These are phyloP conservation scores for Trachelus troglodyta DNA, from an alignment of 2,888 invertebrate genomes.

Conservation along the genomic window DNA sequence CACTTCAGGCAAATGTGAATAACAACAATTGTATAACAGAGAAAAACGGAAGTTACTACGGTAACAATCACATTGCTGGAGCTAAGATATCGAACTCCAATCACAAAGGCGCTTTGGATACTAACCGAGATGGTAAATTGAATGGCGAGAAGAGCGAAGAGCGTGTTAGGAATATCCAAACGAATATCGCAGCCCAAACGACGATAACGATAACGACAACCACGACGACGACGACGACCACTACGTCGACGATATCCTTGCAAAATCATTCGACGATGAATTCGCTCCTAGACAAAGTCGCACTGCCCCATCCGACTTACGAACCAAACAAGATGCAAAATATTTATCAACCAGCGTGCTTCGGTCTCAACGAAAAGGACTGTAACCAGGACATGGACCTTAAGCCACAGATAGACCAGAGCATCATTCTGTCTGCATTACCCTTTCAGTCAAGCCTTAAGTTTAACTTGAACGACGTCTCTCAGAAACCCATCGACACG, in stretches of 20 bases:
- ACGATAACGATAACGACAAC: neutral
- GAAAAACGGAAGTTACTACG: conserved; percentile 36
- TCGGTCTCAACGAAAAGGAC: conserved; percentile 16
- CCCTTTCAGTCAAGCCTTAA: conserved; percentile 52
- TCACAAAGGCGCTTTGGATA: conserved; percentile 26
- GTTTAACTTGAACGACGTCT: conserved; percentile 48
- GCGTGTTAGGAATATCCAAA: neutral
- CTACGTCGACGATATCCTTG: neutral
- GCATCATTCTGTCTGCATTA: conserved; percentile 36
- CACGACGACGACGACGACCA: neutral
- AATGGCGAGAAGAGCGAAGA: neutral
- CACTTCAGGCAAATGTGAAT: conserved; percentile 12
- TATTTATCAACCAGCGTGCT: conserved; percentile 15
- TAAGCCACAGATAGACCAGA: conserved; percentile 19
- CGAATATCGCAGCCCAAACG: neutral
- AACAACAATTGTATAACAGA: conserved; percentile 21
- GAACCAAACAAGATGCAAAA: conserved; percentile 11
- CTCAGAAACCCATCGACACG: conserved; percentile 49
- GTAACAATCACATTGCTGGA: conserved; percentile 29
- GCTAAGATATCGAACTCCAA: conserved; percentile 25
- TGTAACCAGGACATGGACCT: conserved; percentile 1
- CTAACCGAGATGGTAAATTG: neutral
- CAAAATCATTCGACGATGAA: neutral
- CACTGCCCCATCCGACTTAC: conserved; percentile 12
- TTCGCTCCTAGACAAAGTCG: conserved; percentile 1